A percentile compares a stretch with the other conserved stretches of the same genome.
Evolutionary conservation across 30 jellyfish, hydroid and myxozoan genomes (phyloP).

Genomic region (Pseudorhiza aurosa): DNA sequence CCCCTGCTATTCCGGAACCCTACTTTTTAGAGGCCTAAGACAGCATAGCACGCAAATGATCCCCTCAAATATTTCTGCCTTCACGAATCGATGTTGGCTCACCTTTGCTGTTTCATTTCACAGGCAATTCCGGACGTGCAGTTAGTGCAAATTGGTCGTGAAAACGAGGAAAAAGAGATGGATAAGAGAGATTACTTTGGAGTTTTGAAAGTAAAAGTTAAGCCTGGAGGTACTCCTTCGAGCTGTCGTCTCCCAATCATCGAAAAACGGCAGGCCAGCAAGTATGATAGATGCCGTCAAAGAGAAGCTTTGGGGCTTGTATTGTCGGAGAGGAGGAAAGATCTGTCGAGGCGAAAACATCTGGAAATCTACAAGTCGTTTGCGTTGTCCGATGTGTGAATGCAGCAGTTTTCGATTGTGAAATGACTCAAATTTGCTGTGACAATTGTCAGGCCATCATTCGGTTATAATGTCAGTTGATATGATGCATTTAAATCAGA

Average conservation of each 20-base stretch:
- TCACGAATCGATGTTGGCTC: no score
- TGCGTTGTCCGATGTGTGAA: not conserved
- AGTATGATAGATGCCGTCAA: constrained; percentile 23
- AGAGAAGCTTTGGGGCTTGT: constrained; percentile 27
- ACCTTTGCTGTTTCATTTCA: not conserved
- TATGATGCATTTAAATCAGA: no score
- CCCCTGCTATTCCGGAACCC: no score
- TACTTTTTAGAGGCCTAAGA: no score
- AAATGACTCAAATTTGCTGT: not conserved
- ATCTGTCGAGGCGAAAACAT: not conserved
- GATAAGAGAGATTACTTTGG: constrained; percentile 11
- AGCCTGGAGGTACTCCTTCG: constrained; percentile 65
- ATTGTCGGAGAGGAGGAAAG: not conserved
- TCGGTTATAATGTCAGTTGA: no score
- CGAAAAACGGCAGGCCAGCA: constrained; percentile 29
- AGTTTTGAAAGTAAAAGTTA: constrained; percentile 48
- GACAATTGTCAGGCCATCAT: not conserved
- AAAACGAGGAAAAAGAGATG: constrained; percentile 1
- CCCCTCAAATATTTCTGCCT: no score
- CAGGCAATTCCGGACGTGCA: constrained; percentile 6
- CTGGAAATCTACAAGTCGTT: constrained; percentile 27
- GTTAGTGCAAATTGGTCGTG: constrained; percentile 21
- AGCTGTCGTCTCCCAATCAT: constrained; percentile 50
- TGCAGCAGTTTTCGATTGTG: no score
- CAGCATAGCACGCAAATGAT: no score